Evolutionary conservation across 2,888 invertebrate species (phyloP).

Genomic region (Eretmocerus hayati): DNA sequence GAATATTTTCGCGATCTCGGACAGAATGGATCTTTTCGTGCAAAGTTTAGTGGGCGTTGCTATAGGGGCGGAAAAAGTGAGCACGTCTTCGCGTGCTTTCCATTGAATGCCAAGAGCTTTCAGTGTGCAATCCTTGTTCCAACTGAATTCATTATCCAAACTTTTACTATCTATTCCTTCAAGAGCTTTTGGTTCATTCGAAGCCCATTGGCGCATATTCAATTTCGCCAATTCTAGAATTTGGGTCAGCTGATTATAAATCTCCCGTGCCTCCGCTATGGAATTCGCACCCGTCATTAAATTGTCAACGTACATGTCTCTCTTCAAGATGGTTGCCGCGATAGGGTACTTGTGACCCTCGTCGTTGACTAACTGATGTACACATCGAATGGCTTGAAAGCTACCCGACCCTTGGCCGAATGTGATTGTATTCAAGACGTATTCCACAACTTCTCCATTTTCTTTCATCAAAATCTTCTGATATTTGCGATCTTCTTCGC

Average conservation of each 20-base stretch:
- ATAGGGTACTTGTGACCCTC: slow-evolving; percentile 1
- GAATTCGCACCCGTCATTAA: slow-evolving; percentile 1
- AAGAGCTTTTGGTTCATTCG: slow-evolving; percentile 1
- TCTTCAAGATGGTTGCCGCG: neutral
- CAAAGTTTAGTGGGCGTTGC: neutral
- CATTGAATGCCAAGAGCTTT: slow-evolving; percentile 22
- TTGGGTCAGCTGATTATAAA: neutral
- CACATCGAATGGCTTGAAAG: neutral
- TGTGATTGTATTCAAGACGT: slow-evolving; percentile 2
- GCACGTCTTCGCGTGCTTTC: slow-evolving; percentile 16
- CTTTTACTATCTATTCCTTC: neutral
- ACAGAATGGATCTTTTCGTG: neutral
- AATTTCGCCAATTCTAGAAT: neutral
- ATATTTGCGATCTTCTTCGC: neutral
- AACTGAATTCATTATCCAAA: neutral
- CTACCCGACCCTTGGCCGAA: neutral
- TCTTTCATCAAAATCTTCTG: slow-evolving; percentile 1
- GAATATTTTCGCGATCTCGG: slow-evolving; percentile 1
- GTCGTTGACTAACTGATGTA: slow-evolving; percentile 5
- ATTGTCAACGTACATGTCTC: slow-evolving; percentile 6
- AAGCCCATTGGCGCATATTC: slow-evolving; percentile 9
- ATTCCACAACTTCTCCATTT: neutral
- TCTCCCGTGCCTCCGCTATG: neutral
- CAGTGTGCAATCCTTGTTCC: slow-evolving; percentile 8
- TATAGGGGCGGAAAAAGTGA: slow-evolving; percentile 4